Evolutionary conservation across 2,797 vertebrate genomes (phyloP).

Genomic region (Gallinago solitaria): DNA sequence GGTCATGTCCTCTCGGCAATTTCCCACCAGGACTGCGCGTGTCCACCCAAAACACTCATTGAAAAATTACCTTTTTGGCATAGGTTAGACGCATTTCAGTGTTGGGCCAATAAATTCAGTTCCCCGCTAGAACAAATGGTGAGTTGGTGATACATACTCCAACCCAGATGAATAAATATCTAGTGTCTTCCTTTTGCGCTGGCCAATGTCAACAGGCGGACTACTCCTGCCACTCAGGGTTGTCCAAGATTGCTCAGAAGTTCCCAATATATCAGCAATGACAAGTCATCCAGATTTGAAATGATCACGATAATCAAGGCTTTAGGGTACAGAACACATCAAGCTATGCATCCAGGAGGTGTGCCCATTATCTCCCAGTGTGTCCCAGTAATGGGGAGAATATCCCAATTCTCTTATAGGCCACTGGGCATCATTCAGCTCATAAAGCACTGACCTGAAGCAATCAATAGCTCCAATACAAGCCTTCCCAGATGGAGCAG

Average conservation of each 20-base stretch:
- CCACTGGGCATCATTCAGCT: not conserved
- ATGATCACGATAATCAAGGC: not conserved
- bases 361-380: not conserved
- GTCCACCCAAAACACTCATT: not conserved
- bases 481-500: not conserved
- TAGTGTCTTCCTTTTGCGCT: not conserved
- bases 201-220: not conserved
- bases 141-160: not conserved
- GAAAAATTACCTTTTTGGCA: not conserved
- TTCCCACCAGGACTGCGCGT: not conserved
- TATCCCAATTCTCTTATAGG: not conserved
- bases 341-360: not conserved
- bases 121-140: not conserved
- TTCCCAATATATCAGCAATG: not conserved
- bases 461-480: not conserved
- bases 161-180: not conserved
- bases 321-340: not conserved
- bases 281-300: not conserved
- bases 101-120: not conserved
- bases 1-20: not conserved
- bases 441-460: not conserved
- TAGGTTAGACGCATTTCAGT: not conserved
- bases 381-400: not conserved
- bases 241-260: not conserved
- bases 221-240: not conserved